Base-by-base conservation (phyloP, 2,113 vertebrate species). In the Galbula dea region DNA sequence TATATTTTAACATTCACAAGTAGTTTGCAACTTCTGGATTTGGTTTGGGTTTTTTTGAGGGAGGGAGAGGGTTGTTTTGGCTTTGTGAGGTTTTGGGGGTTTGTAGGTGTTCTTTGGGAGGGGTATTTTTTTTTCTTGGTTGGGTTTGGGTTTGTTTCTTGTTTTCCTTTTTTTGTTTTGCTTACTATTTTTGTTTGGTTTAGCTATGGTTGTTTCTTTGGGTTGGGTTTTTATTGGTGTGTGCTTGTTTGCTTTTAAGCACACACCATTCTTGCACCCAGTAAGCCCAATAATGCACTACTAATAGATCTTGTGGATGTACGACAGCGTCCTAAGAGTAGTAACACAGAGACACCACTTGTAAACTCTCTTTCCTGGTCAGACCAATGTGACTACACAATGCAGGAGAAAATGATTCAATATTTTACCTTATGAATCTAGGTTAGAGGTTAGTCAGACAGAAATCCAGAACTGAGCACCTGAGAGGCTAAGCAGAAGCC, bases 311-410 rank as follows among this genome's bases (percentile, higher is more conserved):
- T 49, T 23, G 15, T 34, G 26, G 17, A 68, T 65, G 77, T 83
- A 52, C 20, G 46, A 5, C 18, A 10, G 37, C 11, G 46, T 71
- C 21, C 46, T n/a, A 30, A 1, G 2, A 41, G 59, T 0, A 78
- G 24, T 59, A 74, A 39, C 46, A 62, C 21, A 63, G 48, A 51
- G 30, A 51, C 3, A 4, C 7, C 22, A 54, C 22, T 1, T 65
- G n/a, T 7, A 73, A 62, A 15, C 3, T 49, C 39, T 36, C 21
- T 27, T 71, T 34, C 36, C n/a, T 22, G 8, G 11, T 3, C 13
- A 12, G 24, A 71, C 19, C 13, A 34, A 6, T 6, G 43, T 27
- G 11, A 52, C 0, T 0, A 54, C 1, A 15, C 3, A 27, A 15
- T 16, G 32, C 9, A 22, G 23, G 20, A 55, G 14, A 69, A 55